Base-by-base conservation (phyloP, 2,888 invertebrate species). In the Thereva nobilitata region DNA sequence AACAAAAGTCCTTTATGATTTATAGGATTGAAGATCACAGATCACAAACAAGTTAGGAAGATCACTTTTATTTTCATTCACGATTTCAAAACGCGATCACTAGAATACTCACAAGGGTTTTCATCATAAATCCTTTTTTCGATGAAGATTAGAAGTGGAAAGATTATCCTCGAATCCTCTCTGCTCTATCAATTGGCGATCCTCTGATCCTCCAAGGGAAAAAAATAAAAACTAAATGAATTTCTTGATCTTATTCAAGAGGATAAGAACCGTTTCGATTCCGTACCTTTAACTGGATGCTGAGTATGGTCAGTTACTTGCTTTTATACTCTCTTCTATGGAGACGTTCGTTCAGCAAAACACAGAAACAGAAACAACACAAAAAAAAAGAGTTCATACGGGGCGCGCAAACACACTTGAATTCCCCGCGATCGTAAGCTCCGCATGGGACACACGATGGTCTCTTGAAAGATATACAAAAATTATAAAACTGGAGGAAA, bases 91-190 rank as follows among this genome's bases (percentile, higher is more conserved):
- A 23, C 23, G 9, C 40, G 34, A 10, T 37, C 61, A 47, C 23
- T 23, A 64, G 40, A 37, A 74, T 79, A 84, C 84, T 84, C 83
- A 84, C 84, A 82, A 84, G 80, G 77, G 81, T 76, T 79, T 83
- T 84, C 84, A 84, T 84, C 74, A 72, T 78, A 70, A 71, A 72
- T 74, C 72, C 45, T 64, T 63, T 54, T 9, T 37, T 35, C 34
- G 52, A 52, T 41, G 38, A 23, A 40, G 42, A 35, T 41, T 41
- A 8, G 38, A 56, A 12, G 44, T 1, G 8, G 44, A 41, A 12
- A 8, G 35, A n/a, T 50, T 8, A 41, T 44, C 6, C 12, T 6
- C 7, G 49, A 61, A 45, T 59, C 61, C 61, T 61, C 50, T 50
- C 40, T 40, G 40, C 35, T 4, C 40, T 38, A 40, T 10, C 38